Base-by-base conservation (phyloP, 2,113 vertebrate species). In the Antechinus stuartii region DNA sequence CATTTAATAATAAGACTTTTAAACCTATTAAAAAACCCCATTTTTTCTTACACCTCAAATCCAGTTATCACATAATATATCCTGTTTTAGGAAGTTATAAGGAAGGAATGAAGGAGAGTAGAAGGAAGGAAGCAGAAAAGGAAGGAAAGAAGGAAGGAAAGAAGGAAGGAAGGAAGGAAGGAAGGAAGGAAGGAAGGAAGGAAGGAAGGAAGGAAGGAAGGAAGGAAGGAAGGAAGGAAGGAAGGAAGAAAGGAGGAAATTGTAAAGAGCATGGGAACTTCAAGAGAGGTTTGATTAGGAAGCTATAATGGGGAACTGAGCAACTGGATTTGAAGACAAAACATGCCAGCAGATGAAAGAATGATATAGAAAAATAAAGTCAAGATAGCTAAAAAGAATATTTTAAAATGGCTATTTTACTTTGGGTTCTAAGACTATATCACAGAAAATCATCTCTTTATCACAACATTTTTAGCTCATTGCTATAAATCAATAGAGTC, bases 1-100 rank as follows among this genome's bases (percentile, higher is more conserved):
- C 49, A 68, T 90, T 95, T 92, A 96, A 95, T 91, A 93, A 92
- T 25, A 95, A 50, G 11, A 14, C 24, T 94, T 0, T 84, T 84
- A 92, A 94, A 46, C 76, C 90, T 68, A 95, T 61, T 61, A 91
- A 25, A 49, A 54, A 52, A 23, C 3, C 16, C n/a, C 68, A 19
- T 55, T 76, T 84, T 84, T n/a, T 22, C 68, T 22, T 84, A 42
- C 1, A 84, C 0, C 2, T 42, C 16, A n/a, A 84, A 42, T 19
- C 6, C 7, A 22, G 19, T 42, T 42, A 35, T 76, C n/a, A 14
- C n/a, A 76, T 0, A 35, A 16, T 68, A 27, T 68, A 61, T 61
- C 2, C 27, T 35, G 2, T 76, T 76, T 14, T 76, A 50, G 8
- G 47, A 50, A 50, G 50, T 50, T 50, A 50, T 50, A 50, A 50